phyloP scores from a whole-genome alignment of 2,113 vertebrate species.

The Rhinoderma darwinii region DNA sequence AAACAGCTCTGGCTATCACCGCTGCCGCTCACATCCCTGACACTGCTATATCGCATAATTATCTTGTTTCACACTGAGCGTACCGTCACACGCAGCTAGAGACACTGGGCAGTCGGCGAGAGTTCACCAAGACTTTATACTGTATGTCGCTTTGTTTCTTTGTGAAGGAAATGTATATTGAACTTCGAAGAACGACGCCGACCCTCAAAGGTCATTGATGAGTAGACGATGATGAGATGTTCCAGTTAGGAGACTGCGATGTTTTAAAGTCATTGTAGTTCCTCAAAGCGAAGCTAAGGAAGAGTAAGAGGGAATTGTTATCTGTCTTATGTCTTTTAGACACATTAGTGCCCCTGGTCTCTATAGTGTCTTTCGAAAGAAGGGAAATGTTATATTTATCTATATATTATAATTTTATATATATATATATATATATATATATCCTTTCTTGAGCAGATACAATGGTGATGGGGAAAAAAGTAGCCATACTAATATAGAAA shows the following conservation, averaged over 20 bases:
- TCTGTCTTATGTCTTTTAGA: conserved; percentile 20
- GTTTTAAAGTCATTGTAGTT: not conserved
- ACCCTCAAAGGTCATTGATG: not conserved
- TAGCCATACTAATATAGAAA: not conserved
- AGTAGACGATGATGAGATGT: conserved; percentile 6
- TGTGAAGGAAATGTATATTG: not conserved
- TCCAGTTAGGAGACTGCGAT: not conserved
- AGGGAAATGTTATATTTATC: not conserved
- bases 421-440: too few relatives aligned
- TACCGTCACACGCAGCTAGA: not conserved
- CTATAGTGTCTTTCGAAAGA: not conserved
- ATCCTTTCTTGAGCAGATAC: not conserved
- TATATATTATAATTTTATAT: too few relatives aligned
- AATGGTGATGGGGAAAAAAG: not conserved
- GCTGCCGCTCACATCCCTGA: conserved; percentile 12
- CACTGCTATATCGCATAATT: conserved; percentile 24
- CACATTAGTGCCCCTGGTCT: not conserved
- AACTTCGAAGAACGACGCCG: conserved; percentile 14
- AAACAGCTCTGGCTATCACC: conserved; percentile 20
- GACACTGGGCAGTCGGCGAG: not conserved
- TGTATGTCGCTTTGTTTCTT: not conserved
- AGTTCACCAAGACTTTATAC: not conserved
- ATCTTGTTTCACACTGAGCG: not conserved
- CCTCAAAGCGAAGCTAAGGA: not conserved
- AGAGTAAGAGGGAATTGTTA: not conserved